Evolutionary conservation across 2,113 vertebrate species (phyloP).

Genomic region (Glaucomys volans): DNA sequence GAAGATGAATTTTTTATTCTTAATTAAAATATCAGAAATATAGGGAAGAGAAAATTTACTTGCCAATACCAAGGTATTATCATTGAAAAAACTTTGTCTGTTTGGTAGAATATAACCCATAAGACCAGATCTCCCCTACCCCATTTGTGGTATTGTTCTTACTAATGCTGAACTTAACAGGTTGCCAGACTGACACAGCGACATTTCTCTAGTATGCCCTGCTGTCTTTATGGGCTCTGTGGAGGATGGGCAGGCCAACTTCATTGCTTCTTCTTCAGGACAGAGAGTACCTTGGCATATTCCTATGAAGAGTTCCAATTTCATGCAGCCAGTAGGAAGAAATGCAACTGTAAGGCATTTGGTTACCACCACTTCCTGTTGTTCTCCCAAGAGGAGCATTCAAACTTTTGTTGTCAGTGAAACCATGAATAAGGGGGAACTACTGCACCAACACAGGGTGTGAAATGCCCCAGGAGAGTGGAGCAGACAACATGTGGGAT

Average conservation of each 20-base stretch:
- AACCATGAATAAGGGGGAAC: neutral
- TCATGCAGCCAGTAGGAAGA: neutral
- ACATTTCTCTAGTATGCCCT: neutral
- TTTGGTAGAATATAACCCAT: neutral
- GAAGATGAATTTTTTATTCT: neutral
- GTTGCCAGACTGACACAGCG: neutral
- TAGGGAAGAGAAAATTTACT: neutral
- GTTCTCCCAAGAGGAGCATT: neutral
- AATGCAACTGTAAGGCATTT: neutral
- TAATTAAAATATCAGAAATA: constrained; percentile 17
- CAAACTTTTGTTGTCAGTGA: neutral
- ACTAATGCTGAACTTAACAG: neutral
- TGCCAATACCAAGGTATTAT: neutral
- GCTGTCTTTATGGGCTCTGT: neutral
- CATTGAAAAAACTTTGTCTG: neutral
- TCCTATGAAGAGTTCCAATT: neutral
- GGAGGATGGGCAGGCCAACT: neutral
- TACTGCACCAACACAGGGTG: no score
- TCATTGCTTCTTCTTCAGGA: neutral
- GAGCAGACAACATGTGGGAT: neutral
- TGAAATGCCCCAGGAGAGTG: neutral
- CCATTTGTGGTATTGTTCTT: neutral
- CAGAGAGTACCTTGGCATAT: neutral
- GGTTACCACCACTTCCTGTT: neutral
- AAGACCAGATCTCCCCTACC: neutral